These are phyloP conservation scores for Paraplagusia blochii DNA, from an alignment of 2,113 vertebrate species.

Conservation along the genomic window DNA sequence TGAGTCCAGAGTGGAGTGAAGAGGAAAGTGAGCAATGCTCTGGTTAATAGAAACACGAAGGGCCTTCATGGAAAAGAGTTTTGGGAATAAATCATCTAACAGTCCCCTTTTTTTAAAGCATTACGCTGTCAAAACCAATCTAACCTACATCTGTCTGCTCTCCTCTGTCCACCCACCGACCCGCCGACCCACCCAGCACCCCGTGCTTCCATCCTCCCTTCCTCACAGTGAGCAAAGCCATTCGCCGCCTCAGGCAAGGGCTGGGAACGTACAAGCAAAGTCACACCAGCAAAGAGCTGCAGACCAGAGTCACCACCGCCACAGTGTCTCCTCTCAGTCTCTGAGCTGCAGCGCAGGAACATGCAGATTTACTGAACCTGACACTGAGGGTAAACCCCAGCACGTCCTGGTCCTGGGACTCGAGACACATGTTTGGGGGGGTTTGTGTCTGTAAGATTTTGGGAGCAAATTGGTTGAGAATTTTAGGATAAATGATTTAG, in stretches of 20 bases:
- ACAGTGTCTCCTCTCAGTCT: conserved; percentile 44
- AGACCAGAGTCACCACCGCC: conserved; percentile 49
- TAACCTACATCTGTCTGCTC: conserved; percentile 60
- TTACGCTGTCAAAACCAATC: conserved; percentile 73
- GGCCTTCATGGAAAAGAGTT: conserved; percentile 63
- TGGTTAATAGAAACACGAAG: conserved; percentile 61
- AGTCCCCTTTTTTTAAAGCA: conserved; percentile 65
- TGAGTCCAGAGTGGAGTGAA: conserved; percentile 39
- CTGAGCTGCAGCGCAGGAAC: conserved; percentile 22
- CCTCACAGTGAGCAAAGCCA: conserved; percentile 64
- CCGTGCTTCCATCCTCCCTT: conserved; percentile 34
- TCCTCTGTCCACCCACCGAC: conserved; percentile 35
- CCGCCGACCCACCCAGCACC: conserved; percentile 13
- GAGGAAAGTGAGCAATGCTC: conserved; percentile 46
- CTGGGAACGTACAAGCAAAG: conserved; percentile 74
- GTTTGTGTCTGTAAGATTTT: conserved; percentile 18
- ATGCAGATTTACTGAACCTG: conserved; percentile 22
- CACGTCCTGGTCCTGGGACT: conserved; percentile 13
- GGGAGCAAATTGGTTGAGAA: conserved; percentile 18
- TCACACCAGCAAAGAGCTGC: conserved; percentile 60
- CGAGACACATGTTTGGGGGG: no score
- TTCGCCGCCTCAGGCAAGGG: conserved; percentile 75
- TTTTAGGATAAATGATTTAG: conserved; percentile 4
- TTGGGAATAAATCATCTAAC: conserved; percentile 73
- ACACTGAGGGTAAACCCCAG: conserved; percentile 21